Base-by-base conservation (phyloP, 2,113 vertebrate species). In the Pteropus alecto region DNA sequence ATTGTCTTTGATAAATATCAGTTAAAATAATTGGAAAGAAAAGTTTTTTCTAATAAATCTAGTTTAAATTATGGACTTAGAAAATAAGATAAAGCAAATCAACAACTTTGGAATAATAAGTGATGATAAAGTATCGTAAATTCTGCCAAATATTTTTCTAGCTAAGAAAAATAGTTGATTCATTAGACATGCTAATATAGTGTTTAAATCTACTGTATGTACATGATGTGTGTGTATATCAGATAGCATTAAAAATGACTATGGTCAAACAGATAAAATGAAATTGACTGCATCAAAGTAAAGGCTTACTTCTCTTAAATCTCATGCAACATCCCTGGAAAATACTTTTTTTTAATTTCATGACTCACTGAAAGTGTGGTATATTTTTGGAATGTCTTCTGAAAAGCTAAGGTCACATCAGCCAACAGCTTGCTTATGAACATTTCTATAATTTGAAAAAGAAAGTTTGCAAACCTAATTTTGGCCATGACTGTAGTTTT, bases 311-410 rank as follows among this genome's bases (percentile, higher is more conserved):
- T 92, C 30, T 90, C 33, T 95, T 76, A 96, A 93, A 78, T 73
- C 24, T 65, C 18, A 74, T 68, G 33, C 38, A 86, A 83, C 28
- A 92, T 46, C 38, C 22, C 60, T 67, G 35, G 79, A 93, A 93
- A 93, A 94, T 84, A 83, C 21, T 84, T 79, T 48, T 81, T 78
- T 79, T 84, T 24, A 60, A 58, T 89, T 79, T 61, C 51, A 87
- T 95, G 94, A 96, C 54, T 97, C 93, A 96, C 30, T 97, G 71
- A 91, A 96, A 88, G 7, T 87, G 24, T 73, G 46, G 74, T 97
- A 93, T 97, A 96, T 97, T 97, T 96, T 97, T 91, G 95, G 71
- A 92, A 88, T 74, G 61, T 85, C 81, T 97, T 96, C 94, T 95
- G 77, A 63, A 91, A 94, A 83, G 43, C 73, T 93, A 93, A 93